These are phyloP conservation scores for Chionis minor DNA, from an alignment of 2,113 vertebrate species.

Conservation along the genomic window DNA sequence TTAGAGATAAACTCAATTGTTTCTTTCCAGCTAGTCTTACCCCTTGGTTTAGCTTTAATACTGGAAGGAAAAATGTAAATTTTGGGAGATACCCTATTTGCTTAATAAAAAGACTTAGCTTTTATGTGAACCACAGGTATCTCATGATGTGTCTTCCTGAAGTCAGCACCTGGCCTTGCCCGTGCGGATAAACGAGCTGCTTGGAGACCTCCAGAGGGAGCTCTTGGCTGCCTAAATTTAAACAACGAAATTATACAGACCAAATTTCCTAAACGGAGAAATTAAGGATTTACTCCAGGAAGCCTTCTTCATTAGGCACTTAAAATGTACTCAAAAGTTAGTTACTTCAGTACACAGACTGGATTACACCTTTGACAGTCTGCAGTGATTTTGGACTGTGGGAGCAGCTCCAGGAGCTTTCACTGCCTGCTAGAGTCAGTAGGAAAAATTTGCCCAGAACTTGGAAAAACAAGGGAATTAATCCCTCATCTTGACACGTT, in stretches of 20 bases:
- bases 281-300: slow-evolving; percentile 30
- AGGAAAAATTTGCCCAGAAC: not conserved
- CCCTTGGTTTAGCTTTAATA: not conserved
- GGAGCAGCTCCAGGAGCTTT: accelerated
- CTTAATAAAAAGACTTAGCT: not conserved
- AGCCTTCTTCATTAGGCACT: slow-evolving; percentile 33
- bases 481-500: not conserved
- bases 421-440: not conserved
- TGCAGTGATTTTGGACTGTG: not conserved
- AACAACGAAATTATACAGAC: slow-evolving; percentile 14
- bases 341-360: slow-evolving; percentile 13
- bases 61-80: not conserved
- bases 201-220: slow-evolving; percentile 59
- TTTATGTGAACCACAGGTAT: not conserved
- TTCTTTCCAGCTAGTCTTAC: not conserved
- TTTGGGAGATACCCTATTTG: not conserved
- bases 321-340: slow-evolving; percentile 40
- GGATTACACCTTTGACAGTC: not conserved
- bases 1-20: not conserved
- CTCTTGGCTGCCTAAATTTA: slow-evolving; percentile 46
- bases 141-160: not conserved
- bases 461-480: not conserved
- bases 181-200: not conserved
- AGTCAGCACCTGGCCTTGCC: not conserved
- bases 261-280: slow-evolving; percentile 13